Evolutionary conservation across 2,113 vertebrate genomes (phyloP).

Genomic region (Megaceryle torquata): DNA sequence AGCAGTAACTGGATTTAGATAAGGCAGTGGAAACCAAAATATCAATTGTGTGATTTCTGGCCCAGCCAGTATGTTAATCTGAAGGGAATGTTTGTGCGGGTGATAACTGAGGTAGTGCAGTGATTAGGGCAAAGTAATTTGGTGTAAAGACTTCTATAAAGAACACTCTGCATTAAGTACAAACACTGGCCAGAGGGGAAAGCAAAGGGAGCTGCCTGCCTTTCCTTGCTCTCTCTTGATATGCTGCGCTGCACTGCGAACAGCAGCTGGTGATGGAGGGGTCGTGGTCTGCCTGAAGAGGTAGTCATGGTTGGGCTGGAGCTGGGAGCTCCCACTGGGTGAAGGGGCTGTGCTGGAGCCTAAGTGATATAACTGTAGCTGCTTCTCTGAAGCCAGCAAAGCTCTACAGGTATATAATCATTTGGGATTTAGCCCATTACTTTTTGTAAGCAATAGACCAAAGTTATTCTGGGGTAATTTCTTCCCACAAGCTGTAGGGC

Average conservation of each 20-base stretch:
- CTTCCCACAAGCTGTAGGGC: background rate
- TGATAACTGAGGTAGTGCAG: background rate
- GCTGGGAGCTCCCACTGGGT: background rate
- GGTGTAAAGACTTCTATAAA: background rate
- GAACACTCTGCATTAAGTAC: background rate
- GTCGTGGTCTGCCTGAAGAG: background rate
- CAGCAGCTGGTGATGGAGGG: background rate
- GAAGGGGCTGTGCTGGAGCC: background rate
- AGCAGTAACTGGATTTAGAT: constrained; percentile 69
- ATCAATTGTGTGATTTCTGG: constrained; percentile 61
- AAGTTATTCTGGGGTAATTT: background rate
- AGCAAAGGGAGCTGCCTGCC: background rate
- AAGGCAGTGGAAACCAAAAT: constrained; percentile 65
- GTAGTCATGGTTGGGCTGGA: background rate
- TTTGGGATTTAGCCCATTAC: background rate
- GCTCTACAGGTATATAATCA: background rate
- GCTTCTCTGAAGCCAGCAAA: background rate
- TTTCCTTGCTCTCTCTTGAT: background rate
- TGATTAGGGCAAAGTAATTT: background rate
- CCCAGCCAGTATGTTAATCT: constrained; percentile 16
- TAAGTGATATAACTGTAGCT: background rate
- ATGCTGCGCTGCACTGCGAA: background rate
- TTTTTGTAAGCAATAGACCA: background rate
- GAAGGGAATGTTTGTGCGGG: constrained; percentile 46
- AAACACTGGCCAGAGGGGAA: background rate